phyloP scores from a whole-genome alignment of 2,113 vertebrate genomes.

The Scalopus aquaticus region DNA sequence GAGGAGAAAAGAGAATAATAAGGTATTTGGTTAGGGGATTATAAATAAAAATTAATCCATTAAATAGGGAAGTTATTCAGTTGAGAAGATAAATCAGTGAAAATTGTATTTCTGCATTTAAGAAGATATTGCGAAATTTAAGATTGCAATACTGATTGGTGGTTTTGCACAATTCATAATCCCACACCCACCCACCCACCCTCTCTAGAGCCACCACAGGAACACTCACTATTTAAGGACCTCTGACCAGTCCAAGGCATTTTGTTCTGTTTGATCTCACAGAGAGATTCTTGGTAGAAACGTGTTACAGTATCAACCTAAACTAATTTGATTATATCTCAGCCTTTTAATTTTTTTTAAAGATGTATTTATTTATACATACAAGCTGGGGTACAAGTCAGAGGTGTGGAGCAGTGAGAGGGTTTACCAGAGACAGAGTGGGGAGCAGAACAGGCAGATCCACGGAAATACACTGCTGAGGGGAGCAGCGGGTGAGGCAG shows the following conservation, averaged over 20 bases:
- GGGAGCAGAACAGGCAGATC: too few species aligned
- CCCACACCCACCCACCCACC: too few species aligned
- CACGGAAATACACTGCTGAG: too few species aligned
- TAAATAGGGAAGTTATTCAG: not conserved
- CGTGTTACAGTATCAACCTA: not conserved
- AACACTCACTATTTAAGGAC: not conserved
- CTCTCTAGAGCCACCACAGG: not conserved
- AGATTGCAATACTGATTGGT: not conserved
- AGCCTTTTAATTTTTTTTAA: not conserved
- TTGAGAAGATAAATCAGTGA: not conserved
- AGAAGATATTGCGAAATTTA: not conserved
- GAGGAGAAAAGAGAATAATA: not conserved
- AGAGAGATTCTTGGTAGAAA: not conserved
- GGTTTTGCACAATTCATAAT: not conserved
- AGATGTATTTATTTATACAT: too few species aligned
- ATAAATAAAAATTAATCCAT: too few species aligned
- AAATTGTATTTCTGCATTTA: not conserved
- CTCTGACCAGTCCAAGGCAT: not conserved
- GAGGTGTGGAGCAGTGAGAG: too few species aligned
- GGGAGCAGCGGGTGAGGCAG: too few species aligned
- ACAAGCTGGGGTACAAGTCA: too few species aligned
- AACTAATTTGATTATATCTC: not conserved
- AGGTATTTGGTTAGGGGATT: too few species aligned
- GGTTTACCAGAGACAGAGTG: too few species aligned
- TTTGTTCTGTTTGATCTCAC: not conserved